Conservation (phyloP, 2,113 vertebrate species). For the Passer montanus region DNA sequence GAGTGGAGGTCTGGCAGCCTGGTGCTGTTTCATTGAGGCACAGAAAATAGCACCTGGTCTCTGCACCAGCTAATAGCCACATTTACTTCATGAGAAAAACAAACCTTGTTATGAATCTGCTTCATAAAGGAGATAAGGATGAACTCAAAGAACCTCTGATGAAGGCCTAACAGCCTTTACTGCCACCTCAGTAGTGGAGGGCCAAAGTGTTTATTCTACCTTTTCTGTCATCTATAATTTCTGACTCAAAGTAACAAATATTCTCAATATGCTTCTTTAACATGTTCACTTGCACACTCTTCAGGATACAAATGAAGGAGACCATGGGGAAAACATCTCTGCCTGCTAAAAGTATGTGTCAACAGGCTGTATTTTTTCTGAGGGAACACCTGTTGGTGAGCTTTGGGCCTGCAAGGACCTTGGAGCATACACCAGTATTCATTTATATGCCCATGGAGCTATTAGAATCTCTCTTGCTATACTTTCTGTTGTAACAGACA, state of each 20-base stretch:
- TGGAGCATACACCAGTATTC: rapidly evolving
- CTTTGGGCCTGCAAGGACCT: rapidly evolving
- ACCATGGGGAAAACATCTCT: not conserved
- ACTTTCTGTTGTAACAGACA: not conserved
- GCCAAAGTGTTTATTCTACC: not conserved
- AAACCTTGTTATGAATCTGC: not conserved
- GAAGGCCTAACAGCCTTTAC: not conserved
- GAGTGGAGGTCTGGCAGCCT: not conserved
- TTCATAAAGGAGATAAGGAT: not conserved
- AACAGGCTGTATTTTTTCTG: not conserved
- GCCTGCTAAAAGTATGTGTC: too few species aligned
- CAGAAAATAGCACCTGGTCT: not conserved
- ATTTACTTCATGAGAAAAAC: not conserved
- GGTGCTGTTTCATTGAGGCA: not conserved
- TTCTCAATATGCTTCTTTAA: not conserved
- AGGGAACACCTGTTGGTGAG: not conserved
- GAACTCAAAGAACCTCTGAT: not conserved
- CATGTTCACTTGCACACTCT: not conserved
- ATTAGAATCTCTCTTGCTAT: not conserved
- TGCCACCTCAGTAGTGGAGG: not conserved
- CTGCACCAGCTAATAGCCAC: not conserved
- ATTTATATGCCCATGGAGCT: not conserved
- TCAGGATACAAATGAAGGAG: not conserved
- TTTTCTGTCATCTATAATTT: not conserved
- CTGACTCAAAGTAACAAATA: rapidly evolving